phyloP scores from a whole-genome alignment of 1,140 invertebrate species.

The Bombus polaris region DNA sequence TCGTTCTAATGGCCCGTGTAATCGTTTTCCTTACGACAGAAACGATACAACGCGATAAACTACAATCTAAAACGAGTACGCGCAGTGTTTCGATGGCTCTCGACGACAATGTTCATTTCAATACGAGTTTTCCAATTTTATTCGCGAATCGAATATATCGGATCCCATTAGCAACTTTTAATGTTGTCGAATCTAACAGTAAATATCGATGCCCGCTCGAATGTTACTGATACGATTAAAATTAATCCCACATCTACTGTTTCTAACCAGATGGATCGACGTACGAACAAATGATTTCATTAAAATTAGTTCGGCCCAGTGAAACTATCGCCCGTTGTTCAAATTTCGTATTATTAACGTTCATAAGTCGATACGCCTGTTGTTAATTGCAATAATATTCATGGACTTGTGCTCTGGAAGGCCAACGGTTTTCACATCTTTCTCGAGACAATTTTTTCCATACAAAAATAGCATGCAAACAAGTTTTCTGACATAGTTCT shows the following conservation, averaged over 20 bases:
- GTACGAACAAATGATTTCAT: background rate
- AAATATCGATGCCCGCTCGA: background rate
- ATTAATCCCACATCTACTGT: slow-evolving; percentile 20
- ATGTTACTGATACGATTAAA: slow-evolving; percentile 20
- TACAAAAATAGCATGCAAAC: background rate
- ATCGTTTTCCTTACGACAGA: too few relatives aligned
- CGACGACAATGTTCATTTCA: slow-evolving; percentile 22
- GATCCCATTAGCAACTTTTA: slow-evolving; percentile 34
- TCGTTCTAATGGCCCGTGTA: background rate
- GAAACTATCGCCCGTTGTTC: background rate
- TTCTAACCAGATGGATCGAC: background rate
- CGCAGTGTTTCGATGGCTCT: slow-evolving; percentile 9
- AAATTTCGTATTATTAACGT: background rate
- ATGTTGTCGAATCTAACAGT: slow-evolving; percentile 24
- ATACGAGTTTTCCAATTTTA: slow-evolving; percentile 35
- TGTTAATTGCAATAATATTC: background rate
- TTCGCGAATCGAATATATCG: slow-evolving; percentile 15
- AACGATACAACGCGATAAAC: background rate
- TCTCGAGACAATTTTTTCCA: too few relatives aligned
- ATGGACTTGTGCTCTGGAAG: background rate
- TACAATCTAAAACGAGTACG: background rate
- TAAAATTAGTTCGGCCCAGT: background rate
- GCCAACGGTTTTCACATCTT: too few relatives aligned
- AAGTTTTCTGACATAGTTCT: background rate
- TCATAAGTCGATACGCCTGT: background rate